These are phyloP conservation scores for Helicoverpa assulta DNA, from an alignment of 2,888 invertebrate genomes.

Conservation along the genomic window DNA sequence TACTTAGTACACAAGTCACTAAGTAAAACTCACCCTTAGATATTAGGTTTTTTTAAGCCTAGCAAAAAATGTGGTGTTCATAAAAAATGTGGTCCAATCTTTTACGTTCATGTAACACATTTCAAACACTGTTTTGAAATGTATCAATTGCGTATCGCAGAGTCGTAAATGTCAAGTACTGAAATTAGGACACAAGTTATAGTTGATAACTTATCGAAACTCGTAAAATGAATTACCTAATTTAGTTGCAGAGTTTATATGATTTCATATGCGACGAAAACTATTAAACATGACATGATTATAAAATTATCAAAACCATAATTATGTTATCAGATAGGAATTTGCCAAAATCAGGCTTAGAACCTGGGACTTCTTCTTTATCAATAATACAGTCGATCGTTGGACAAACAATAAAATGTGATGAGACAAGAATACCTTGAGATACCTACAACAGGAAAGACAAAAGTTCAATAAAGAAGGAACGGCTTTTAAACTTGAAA, in stretches of 20 bases:
- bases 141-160: slow-evolving; percentile 9
- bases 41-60: too few species aligned
- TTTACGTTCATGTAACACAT: not conserved
- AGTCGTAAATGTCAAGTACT: slow-evolving; percentile 33
- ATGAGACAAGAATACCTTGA: too few species aligned
- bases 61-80: too few species aligned
- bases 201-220: slow-evolving; percentile 31
- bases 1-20: too few species aligned
- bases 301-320: not conserved
- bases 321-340: too few species aligned
- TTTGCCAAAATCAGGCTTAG: too few species aligned
- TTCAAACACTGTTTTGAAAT: slow-evolving; percentile 7
- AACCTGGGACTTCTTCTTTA: too few species aligned
- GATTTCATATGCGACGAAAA: slow-evolving; percentile 11
- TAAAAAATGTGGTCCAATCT: not conserved
- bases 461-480: not conserved
- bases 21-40: too few species aligned
- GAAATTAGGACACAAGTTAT: slow-evolving; percentile 31
- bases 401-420: too few species aligned
- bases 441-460: not conserved
- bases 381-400: too few species aligned
- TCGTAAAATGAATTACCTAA: slow-evolving; percentile 46
- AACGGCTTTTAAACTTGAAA: not conserved
- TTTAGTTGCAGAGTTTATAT: slow-evolving; percentile 4
- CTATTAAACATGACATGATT: slow-evolving; percentile 24